Evolutionary conservation across 2,113 vertebrate genomes (phyloP), one percentile per base, ranked within the genome.

Genomic region (Pachyramphus minor): DNA sequence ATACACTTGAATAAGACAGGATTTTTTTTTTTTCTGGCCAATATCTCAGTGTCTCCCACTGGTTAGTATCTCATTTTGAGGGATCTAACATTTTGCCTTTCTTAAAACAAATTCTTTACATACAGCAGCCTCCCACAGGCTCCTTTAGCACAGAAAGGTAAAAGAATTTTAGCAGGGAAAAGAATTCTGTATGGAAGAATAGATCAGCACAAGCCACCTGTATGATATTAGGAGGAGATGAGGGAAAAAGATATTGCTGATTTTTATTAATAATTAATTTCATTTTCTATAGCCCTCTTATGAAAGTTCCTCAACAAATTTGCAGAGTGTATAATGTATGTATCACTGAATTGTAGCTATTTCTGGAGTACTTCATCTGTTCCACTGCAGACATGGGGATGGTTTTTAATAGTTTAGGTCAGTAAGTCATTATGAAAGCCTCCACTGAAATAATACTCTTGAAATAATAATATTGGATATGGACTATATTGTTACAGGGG

Each of bases 51-150:
- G 60, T 97, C 83, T 94, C 92, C 92, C 86, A 93, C 95, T 89
- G 90, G 64, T 92, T 96, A 82, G 83, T 69, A 78, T 81, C 80
- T 87, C 89, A 60, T 94, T 93, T 90, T 87, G 88, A 95, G 89
- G 92, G 93, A 89, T 96, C 83, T 92, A 89, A 95, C 64, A 87
- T 93, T 93, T 66, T 89, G 53, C 92, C 58, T 93, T 72, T 79
- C 95, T 94, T 95, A 96, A 95, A 96, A 95, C 91, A 96, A 97
- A 93, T 95, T 95, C 93, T 96, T 92, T 89, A 74, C 90, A 87
- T 88, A 81, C n/a, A 64, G 86, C 86, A 94, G 88, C 86, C 69
- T 96, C 93, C 93, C 95, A 95, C 91, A 84, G 92, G 64, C 92
- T 94, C 58, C 86, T 86, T 87, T 79, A 84, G 73, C 86, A 62